These are phyloP conservation scores for Prosapia bicincta DNA, from an alignment of 2,888 invertebrate genomes.

Conservation along the genomic window DNA sequence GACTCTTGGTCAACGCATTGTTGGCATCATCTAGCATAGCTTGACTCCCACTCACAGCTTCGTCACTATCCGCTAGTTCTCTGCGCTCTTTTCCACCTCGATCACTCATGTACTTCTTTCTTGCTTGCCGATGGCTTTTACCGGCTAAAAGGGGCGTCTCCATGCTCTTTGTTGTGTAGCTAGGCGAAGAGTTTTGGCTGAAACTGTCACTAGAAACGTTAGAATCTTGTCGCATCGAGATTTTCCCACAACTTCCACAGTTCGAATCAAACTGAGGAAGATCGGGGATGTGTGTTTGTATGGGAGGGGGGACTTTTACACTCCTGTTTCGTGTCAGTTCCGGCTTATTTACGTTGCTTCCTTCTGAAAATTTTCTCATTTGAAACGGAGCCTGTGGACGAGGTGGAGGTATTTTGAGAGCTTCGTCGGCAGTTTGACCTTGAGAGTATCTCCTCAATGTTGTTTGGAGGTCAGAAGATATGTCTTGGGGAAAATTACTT, in stretches of 20 bases:
- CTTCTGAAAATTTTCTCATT: constrained; percentile 37
- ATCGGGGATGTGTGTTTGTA: constrained; percentile 34
- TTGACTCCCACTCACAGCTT: constrained; percentile 9
- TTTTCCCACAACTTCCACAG: constrained; percentile 30
- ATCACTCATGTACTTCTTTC: constrained; percentile 30
- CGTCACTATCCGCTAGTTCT: constrained; percentile 26
- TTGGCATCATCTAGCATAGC: constrained; percentile 34
- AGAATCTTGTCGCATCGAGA: constrained; percentile 65
- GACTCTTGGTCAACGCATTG: constrained; percentile 62
- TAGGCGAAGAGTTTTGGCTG: constrained; percentile 81
- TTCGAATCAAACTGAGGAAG: constrained; percentile 21
- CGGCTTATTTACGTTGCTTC: constrained; percentile 39
- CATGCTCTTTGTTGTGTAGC: constrained; percentile 81
- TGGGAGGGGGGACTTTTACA: constrained; percentile 38
- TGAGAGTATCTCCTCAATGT: constrained; percentile 17
- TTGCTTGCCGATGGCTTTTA: constrained; percentile 48
- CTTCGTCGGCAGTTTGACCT: constrained; percentile 7
- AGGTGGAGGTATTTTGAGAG: constrained; percentile 25
- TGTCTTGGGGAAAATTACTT: not conserved
- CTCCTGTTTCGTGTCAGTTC: constrained; percentile 34
- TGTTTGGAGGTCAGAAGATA: constrained; percentile 3
- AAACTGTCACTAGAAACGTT: constrained; percentile 82
- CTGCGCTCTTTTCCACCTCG: constrained; percentile 27
- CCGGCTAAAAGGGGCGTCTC: constrained; percentile 72
- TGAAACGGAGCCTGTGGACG: constrained; percentile 25